Evolutionary conservation across 2,113 vertebrate genomes (phyloP).

Genomic region (Atrichornis clamosus): DNA sequence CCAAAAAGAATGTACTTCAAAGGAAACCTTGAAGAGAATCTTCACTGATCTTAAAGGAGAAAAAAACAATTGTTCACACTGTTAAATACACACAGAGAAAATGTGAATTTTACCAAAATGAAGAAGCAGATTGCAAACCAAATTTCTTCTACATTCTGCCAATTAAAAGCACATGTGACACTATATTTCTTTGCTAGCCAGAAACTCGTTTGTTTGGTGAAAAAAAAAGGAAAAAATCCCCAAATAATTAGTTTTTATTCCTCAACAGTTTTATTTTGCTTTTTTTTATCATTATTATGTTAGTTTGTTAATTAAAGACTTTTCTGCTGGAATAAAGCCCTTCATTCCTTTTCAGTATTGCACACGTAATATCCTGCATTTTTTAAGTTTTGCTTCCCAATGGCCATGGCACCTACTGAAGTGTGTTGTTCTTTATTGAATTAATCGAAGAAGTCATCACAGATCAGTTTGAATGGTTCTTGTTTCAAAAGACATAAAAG

Average conservation of each 20-base stretch:
- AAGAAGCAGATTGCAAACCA: background rate
- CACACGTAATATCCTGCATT: background rate
- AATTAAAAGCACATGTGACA: background rate
- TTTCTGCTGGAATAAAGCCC: background rate
- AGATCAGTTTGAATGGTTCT: background rate
- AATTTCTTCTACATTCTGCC: background rate
- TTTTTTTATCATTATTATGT: background rate
- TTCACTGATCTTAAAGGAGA: background rate
- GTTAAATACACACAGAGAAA: background rate
- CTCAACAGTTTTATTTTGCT: background rate
- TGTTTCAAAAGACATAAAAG: background rate
- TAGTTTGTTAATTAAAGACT: background rate
- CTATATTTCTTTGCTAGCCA: background rate
- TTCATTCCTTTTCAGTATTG: background rate
- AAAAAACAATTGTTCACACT: background rate
- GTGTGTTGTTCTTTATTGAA: background rate
- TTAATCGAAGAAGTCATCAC: background rate
- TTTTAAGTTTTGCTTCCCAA: background rate
- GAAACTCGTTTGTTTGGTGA: background rate
- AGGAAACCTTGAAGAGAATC: background rate
- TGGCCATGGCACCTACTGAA: background rate
- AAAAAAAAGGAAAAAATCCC: no score
- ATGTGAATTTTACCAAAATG: background rate
- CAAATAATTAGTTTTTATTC: background rate
- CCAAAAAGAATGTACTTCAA: background rate